Percentiles rank a stretch among this genome's conserved stretches.
phyloP scores from a whole-genome alignment of 2,888 invertebrate genomes.

The Byasa hedistus region DNA sequence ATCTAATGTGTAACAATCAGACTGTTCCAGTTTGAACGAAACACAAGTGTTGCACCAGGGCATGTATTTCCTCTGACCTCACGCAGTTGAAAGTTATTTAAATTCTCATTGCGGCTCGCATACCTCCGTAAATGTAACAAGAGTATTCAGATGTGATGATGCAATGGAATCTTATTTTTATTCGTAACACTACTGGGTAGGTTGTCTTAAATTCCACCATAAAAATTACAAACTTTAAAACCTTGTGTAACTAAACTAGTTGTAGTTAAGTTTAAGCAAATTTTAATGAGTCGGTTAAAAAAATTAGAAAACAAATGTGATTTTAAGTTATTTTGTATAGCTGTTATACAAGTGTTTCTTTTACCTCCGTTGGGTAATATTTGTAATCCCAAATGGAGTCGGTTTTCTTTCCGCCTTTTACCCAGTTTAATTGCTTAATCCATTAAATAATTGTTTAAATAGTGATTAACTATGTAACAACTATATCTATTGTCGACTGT shows the following conservation, averaged over 20 bases:
- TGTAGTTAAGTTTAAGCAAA: constrained; percentile 10
- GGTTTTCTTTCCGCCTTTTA: constrained; percentile 17
- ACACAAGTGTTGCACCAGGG: neutral
- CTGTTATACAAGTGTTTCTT: neutral
- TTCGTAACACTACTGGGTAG: constrained; percentile 9
- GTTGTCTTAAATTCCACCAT: neutral
- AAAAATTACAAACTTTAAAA: constrained; percentile 8
- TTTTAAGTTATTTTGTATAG: neutral
- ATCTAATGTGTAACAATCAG: too few relatives aligned
- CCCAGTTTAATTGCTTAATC: constrained; percentile 4
- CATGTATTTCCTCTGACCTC: constrained; percentile 11
- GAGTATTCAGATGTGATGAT: constrained; percentile 6
- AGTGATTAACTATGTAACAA: constrained; percentile 2
- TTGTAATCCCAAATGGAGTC: neutral
- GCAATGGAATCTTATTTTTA: constrained; percentile 7
- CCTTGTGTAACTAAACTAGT: constrained; percentile 3
- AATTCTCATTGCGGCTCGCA: neutral
- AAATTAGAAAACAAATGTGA: neutral
- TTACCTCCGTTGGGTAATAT: neutral
- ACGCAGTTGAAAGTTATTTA: constrained; percentile 11
- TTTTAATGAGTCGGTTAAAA: neutral
- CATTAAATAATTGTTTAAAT: constrained; percentile 15
- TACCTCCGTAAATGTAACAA: constrained; percentile 8
- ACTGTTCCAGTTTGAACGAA: neutral
- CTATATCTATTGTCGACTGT: neutral